These are phyloP conservation scores for Rotaria socialis DNA, from an alignment of 2,888 invertebrate species.

Conservation along the genomic window DNA sequence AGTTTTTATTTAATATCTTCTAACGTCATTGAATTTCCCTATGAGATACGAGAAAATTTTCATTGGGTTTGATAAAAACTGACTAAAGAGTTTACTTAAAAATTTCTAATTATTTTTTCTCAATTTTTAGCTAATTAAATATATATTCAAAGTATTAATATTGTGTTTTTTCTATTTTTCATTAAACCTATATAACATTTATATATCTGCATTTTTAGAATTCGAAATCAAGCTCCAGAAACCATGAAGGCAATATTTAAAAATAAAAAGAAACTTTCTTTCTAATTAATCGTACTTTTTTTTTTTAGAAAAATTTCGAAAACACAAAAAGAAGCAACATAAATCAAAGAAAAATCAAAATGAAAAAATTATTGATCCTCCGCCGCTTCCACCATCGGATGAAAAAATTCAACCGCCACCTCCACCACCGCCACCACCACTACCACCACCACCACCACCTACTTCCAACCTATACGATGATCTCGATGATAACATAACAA, in stretches of 20 bases:
- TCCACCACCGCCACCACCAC: no score
- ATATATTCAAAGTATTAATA: background rate
- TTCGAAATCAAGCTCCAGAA: background rate
- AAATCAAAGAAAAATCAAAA: background rate
- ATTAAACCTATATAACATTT: background rate
- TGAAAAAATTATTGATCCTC: background rate
- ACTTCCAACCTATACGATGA: background rate
- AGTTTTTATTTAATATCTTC: background rate
- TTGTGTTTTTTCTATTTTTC: background rate
- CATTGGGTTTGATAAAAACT: no score
- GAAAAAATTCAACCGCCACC: background rate
- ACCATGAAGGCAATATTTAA: background rate
- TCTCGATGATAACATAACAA: background rate
- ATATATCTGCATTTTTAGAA: background rate
- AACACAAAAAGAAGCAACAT: slow-evolving; percentile 11
- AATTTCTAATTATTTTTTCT: background rate
- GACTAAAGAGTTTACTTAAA: background rate
- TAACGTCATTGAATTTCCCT: no score
- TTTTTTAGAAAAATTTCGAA: background rate
- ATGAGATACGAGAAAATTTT: no score
- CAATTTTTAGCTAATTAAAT: background rate
- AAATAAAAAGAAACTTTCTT: background rate
- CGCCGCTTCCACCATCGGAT: background rate
- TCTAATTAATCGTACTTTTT: background rate
- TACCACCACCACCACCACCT: background rate